These are phyloP conservation scores for Labia minor DNA, from an alignment of 2,888 invertebrate genomes.

Conservation along the genomic window DNA sequence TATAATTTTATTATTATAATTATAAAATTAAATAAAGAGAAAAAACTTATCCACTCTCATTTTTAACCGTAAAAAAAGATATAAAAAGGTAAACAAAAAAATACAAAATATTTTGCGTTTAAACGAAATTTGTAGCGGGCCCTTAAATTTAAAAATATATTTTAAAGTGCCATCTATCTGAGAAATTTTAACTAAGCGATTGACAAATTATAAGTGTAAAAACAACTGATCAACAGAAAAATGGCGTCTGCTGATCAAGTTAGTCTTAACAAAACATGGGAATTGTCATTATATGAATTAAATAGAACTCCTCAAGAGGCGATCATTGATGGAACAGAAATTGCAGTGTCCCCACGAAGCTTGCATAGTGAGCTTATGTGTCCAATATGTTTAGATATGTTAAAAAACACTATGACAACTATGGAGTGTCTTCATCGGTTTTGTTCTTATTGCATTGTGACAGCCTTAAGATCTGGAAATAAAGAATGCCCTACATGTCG, in stretches of 20 bases:
- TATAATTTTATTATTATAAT: too few species aligned
- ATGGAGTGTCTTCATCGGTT: conserved; percentile 98
- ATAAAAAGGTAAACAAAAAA: too few species aligned
- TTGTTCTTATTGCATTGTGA: conserved; percentile 97
- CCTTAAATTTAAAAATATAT: too few species aligned
- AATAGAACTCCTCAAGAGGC: conserved; percentile 93
- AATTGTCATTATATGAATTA: conserved; percentile 88
- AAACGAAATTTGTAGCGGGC: too few species aligned
- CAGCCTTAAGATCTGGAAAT: conserved; percentile 92
- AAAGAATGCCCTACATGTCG: conserved; percentile 99
- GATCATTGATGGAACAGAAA: conserved; percentile 90
- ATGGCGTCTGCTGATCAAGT: conserved; percentile 70
- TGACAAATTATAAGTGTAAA: too few species aligned
- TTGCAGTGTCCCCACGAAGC: conserved; percentile 86
- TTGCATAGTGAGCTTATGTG: conserved; percentile 96
- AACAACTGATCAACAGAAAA: conserved; percentile 23
- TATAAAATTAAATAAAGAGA: too few species aligned
- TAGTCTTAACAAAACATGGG: conserved; percentile 86
- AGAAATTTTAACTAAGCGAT: too few species aligned
- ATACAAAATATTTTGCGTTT: too few species aligned
- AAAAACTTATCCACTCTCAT: too few species aligned
- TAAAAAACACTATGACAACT: conserved; percentile 99
- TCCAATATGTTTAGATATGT: conserved; percentile 96
- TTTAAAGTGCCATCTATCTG: too few species aligned
- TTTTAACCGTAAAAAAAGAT: too few species aligned